Percentiles rank a stretch among this genome's conserved stretches.
phyloP scores from a whole-genome alignment of 1,140 invertebrate species.

The Drosophila nebulosa region DNA sequence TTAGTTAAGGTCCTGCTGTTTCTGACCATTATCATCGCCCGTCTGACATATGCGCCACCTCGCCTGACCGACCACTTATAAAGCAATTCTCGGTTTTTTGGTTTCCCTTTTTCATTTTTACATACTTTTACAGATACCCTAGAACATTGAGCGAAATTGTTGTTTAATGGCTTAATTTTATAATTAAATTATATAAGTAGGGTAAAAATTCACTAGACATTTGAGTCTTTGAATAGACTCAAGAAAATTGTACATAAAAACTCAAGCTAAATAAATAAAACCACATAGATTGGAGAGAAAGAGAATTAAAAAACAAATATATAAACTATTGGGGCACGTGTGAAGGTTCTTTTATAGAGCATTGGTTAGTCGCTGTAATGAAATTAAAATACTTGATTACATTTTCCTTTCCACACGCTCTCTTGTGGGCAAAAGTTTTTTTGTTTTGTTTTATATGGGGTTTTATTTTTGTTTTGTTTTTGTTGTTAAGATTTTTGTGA shows the following conservation, averaged over 20 bases:
- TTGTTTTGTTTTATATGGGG: not conserved
- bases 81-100: not conserved
- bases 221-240: too few species aligned
- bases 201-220: too few species aligned
- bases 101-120: not conserved
- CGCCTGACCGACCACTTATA: conserved; percentile 3
- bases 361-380: not conserved
- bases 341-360: not conserved
- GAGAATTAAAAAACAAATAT: too few species aligned
- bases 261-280: too few species aligned
- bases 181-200: too few species aligned
- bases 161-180: too few species aligned
- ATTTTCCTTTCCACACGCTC: conserved; percentile 33
- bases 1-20: conserved; percentile 16
- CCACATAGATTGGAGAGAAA: too few species aligned
- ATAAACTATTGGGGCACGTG: too few species aligned
- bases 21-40: conserved; percentile 2
- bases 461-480: not conserved
- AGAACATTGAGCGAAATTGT: not conserved
- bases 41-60: conserved; percentile 6
- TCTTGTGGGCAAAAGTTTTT: not conserved
- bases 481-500: not conserved
- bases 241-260: too few species aligned
- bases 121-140: not conserved
- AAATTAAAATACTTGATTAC: conserved; percentile 32